These are phyloP conservation scores for Orthosia cruda DNA, from an alignment of 2,888 invertebrate species.

Conservation along the genomic window DNA sequence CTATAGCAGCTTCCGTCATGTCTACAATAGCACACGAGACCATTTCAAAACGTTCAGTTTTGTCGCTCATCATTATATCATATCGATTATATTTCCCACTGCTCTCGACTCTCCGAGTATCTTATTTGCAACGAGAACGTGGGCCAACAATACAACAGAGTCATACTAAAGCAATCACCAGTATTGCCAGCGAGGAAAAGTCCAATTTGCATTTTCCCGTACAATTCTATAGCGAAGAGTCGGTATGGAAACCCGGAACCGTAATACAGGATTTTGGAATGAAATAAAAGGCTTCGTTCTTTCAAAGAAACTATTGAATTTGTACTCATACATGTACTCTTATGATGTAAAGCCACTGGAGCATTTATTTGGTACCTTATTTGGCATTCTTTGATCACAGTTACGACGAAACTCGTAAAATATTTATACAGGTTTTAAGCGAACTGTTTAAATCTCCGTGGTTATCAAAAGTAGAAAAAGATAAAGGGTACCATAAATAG, in stretches of 20 bases:
- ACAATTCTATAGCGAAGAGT: slow-evolving; percentile 36
- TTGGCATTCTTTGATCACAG: too few relatives aligned
- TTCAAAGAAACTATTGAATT: too few relatives aligned
- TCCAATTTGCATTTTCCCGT: slow-evolving; percentile 55
- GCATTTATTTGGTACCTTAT: too few relatives aligned
- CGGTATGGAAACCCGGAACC: slow-evolving; percentile 31
- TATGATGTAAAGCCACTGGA: too few relatives aligned
- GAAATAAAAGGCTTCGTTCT: slow-evolving; percentile 41
- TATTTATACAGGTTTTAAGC: too few relatives aligned
- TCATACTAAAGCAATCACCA: slow-evolving; percentile 34
- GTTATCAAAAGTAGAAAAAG: too few relatives aligned
- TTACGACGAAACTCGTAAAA: too few relatives aligned
- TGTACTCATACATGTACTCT: too few relatives aligned
- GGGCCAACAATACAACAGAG: slow-evolving; percentile 46
- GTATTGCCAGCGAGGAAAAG: slow-evolving; percentile 46
- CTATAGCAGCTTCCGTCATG: neutral
- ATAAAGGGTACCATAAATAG: too few relatives aligned
- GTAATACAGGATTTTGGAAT: slow-evolving; percentile 43
- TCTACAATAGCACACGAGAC: neutral
- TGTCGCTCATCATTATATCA: slow-evolving; percentile 20
- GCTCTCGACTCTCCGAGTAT: neutral
- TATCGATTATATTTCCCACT: slow-evolving; percentile 30
- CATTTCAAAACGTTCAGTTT: slow-evolving; percentile 25
- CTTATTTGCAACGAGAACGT: slow-evolving; percentile 19
- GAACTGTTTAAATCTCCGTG: too few relatives aligned